A percentile compares a stretch with the other conserved stretches of the same genome.
Evolutionary conservation across 2,888 invertebrate genomes (phyloP).

Genomic region (Lepetodrilus schrolli): DNA sequence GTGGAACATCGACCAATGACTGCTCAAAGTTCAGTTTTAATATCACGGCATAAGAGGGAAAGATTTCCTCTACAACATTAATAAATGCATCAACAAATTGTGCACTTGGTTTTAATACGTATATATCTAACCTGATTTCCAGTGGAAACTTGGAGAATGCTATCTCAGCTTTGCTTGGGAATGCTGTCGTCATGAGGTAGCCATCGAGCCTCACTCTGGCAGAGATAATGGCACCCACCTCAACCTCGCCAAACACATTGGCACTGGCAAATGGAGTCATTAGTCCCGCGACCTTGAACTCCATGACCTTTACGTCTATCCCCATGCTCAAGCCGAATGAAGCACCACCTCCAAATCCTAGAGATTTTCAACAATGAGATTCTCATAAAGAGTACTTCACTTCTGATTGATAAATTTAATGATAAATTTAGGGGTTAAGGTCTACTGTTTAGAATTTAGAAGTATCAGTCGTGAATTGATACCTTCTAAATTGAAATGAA

Average conservation of each 20-base stretch:
- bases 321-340: constrained; percentile 52
- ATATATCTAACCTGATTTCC: constrained; percentile 49
- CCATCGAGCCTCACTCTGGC: constrained; percentile 53
- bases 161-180: constrained; percentile 58
- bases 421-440: too few relatives aligned
- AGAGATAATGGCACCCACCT: constrained; percentile 48
- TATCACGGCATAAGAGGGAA: too few relatives aligned
- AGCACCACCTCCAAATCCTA: constrained; percentile 53
- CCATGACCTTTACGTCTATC: constrained; percentile 48
- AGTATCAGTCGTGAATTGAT: too few relatives aligned
- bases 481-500: too few relatives aligned
- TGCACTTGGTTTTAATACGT: background rate
- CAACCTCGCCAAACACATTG: constrained; percentile 46
- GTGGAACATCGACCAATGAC: too few relatives aligned
- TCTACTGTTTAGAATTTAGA: too few relatives aligned
- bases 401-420: too few relatives aligned
- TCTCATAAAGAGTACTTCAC: too few relatives aligned
- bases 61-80: too few relatives aligned
- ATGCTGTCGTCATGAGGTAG: constrained; percentile 50
- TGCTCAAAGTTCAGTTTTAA: too few relatives aligned
- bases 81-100: too few relatives aligned
- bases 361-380: too few relatives aligned
- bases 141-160: constrained; percentile 62
- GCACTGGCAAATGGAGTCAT: constrained; percentile 50
- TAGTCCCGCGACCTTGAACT: constrained; percentile 42